Evolutionary conservation across 2,888 invertebrate genomes (phyloP).

Genomic region (Oscheius myriophilus): DNA sequence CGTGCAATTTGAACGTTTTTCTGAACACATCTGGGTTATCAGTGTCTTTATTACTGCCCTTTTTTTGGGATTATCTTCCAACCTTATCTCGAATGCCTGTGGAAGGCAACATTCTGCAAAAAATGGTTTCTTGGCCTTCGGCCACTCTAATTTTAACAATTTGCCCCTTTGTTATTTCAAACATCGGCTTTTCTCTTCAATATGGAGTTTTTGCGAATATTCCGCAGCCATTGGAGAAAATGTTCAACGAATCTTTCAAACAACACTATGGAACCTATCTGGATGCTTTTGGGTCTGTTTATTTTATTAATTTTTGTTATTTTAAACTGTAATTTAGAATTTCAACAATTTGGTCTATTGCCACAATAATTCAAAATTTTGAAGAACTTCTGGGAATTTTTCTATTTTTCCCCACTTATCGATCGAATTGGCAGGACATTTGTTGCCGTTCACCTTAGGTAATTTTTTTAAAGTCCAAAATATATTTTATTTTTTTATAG

Average conservation of each 20-base stretch:
- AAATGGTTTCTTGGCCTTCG: too few relatives aligned
- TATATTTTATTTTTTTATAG: too few relatives aligned
- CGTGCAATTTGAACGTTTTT: too few relatives aligned
- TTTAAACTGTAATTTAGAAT: too few relatives aligned
- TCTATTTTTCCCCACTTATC: not conserved
- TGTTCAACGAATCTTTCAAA: constrained; percentile 19
- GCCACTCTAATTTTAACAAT: not conserved
- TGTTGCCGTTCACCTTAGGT: not conserved
- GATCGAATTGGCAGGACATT: not conserved
- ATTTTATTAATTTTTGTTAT: not conserved
- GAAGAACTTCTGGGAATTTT: not conserved
- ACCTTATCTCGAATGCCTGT: too few relatives aligned
- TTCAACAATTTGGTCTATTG: too few relatives aligned
- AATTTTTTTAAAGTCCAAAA: not conserved
- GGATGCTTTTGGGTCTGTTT: not conserved
- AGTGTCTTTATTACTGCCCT: too few relatives aligned
- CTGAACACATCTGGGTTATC: too few relatives aligned
- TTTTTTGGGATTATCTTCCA: too few relatives aligned
- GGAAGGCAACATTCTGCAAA: too few relatives aligned
- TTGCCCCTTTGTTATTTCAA: not conserved
- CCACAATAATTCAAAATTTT: too few relatives aligned
- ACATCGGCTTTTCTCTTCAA: not conserved
- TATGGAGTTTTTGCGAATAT: not conserved
- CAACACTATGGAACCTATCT: constrained; percentile 14
- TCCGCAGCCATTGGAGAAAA: constrained; percentile 15